Evolutionary conservation across 1,140 invertebrate genomes (phyloP).

Genomic region (Acromyrmex heyeri): DNA sequence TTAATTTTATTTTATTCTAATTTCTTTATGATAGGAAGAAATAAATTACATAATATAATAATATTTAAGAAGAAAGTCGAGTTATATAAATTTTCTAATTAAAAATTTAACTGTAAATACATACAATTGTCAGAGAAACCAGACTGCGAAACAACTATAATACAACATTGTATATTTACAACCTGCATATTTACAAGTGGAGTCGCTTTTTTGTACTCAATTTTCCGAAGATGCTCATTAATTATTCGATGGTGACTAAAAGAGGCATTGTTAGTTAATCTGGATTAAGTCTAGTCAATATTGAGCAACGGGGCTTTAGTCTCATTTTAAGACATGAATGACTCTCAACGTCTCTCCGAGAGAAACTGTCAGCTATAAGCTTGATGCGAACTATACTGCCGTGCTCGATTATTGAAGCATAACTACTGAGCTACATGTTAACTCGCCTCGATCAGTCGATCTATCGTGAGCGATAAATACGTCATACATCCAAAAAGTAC

Average conservation of each 20-base stretch:
- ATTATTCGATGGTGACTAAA: neutral
- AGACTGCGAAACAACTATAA: neutral
- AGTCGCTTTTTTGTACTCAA: neutral
- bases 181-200: neutral
- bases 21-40: neutral
- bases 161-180: neutral
- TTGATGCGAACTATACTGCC: conserved; percentile 32
- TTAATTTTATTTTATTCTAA: neutral
- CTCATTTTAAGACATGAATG: conserved; percentile 2
- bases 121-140: neutral
- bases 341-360: conserved; percentile 4
- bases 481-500: conserved; percentile 9
- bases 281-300: neutral
- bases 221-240: neutral
- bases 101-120: neutral
- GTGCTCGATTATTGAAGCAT: conserved; percentile 54
- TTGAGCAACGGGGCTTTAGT: conserved; percentile 8
- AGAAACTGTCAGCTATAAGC: conserved; percentile 19
- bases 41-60: conserved; percentile 19
- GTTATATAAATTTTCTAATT: conserved; percentile 3
- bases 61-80: conserved; percentile 23
- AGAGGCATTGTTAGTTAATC: neutral
- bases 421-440: conserved; percentile 47
- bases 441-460: conserved; percentile 46
- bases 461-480: conserved; percentile 31